Evolutionary conservation across 2,888 invertebrate species (phyloP).

Genomic region (Boloria euphrosyne): DNA sequence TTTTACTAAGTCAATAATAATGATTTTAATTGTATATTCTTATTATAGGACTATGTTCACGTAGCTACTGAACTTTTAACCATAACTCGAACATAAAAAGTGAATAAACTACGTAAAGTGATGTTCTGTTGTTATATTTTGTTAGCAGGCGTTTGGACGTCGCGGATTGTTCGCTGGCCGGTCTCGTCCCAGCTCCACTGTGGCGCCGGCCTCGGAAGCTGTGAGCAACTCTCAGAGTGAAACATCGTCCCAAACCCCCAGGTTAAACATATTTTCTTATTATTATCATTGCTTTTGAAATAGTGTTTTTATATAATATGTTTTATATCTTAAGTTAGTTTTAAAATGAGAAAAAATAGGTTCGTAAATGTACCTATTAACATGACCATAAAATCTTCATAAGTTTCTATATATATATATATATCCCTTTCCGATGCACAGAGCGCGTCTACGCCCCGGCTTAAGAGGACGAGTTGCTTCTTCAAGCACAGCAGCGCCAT

Average conservation of each 20-base stretch:
- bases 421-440: conserved; percentile 38
- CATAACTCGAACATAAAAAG: neutral
- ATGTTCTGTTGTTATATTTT: conserved; percentile 25
- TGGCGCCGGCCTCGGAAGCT: conserved; percentile 58
- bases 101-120: neutral
- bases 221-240: conserved; percentile 58
- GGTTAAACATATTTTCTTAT: conserved; percentile 47
- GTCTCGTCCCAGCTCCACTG: conserved; percentile 63
- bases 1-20: too few species aligned
- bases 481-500: conserved; percentile 60
- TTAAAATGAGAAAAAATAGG: too few species aligned
- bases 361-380: too few species aligned
- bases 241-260: conserved; percentile 53
- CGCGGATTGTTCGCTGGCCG: conserved; percentile 70
- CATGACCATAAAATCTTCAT: too few species aligned
- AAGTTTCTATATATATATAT: too few species aligned
- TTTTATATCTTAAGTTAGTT: neutral
- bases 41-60: too few species aligned
- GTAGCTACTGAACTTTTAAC: too few species aligned
- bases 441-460: conserved; percentile 77
- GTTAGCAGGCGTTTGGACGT: conserved; percentile 66
- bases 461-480: conserved; percentile 54
- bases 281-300: neutral
- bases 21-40: too few species aligned
- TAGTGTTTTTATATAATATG: neutral